These are phyloP conservation scores for Paradoxurus hermaphroditus DNA, from an alignment of 2,113 vertebrate species.

Conservation along the genomic window DNA sequence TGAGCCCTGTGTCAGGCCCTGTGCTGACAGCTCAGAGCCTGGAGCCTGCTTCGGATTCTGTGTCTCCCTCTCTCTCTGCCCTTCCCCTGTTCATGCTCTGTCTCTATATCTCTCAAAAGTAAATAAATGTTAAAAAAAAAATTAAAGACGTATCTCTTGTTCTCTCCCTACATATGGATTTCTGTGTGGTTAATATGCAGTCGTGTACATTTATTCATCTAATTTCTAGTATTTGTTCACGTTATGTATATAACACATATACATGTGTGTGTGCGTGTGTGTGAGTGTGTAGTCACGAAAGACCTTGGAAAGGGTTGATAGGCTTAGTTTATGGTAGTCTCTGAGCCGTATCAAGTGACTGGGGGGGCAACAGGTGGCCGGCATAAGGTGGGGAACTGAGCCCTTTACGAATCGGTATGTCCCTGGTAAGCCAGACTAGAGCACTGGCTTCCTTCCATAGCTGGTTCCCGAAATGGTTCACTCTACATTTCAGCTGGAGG, in stretches of 20 bases:
- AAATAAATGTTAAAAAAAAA: not conserved
- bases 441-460: not conserved
- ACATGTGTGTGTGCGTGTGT: not conserved
- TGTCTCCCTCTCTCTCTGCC: not conserved
- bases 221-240: not conserved
- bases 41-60: not conserved
- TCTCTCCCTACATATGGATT: not conserved
- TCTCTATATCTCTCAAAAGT: not conserved
- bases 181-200: not conserved
- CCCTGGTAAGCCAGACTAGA: not conserved
- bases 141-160: not conserved
- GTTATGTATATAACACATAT: not conserved
- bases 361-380: rapidly evolving
- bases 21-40: not conserved
- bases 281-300: not conserved
- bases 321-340: not conserved
- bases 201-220: not conserved
- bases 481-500: not conserved
- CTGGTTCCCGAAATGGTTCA: not conserved
- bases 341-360: not conserved
- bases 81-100: not conserved
- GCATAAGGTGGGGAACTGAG: not conserved
- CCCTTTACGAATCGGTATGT: not conserved
- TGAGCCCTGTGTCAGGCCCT: not conserved
- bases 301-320: not conserved